Evolutionary conservation across 2,113 vertebrate genomes (phyloP), one percentile per base, ranked within the genome.

Genomic region (Hypocryptadius cinnamomeus): DNA sequence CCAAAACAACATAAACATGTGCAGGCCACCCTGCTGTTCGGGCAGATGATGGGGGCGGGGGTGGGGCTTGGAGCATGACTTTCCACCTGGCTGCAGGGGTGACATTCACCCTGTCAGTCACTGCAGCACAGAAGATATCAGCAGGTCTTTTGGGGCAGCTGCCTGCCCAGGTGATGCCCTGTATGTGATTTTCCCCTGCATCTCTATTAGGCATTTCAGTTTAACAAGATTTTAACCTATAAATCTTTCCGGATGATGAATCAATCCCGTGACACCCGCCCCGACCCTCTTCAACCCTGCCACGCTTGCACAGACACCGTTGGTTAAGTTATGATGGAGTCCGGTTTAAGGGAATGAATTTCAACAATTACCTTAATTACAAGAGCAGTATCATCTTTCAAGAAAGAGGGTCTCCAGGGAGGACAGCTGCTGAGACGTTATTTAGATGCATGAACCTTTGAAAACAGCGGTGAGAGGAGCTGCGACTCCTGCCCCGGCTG

Each of bases 321-420:
- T 27, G 66, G 81, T 83, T 95, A 90, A 92, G 74, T 74, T 85
- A 79, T 65, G 81, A 69, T 45, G 51, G 64, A 63, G 48, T 93
- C 82, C 11, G 3, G 50, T 80, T 79, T 88, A 92, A 92, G 71
- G 60, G 68, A 93, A 82, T 90, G 54, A 91, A 95, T 95, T 96
- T 83, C 80, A 90, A 90, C 93, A 92, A 95, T 96, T 95, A 93
- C 79, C 82, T 95, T 95, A 94, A 96, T 94, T 96, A 94, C 68
- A 70, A 86, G 59, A 95, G 92, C 24, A 0, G 76, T 59, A 54
- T 90, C 92, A 90, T 94, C 92, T 95, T 95, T 96, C 92, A 92
- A 84, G 68, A 35, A 54, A 88, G 88, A 9, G 0, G 30, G 54
- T 95, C 94, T 83, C 92, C 72, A 31, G 93, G 82, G 93, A 96